These are phyloP conservation scores for Coregonus clupeaformis DNA, from an alignment of 2,113 vertebrate genomes.

Conservation along the genomic window DNA sequence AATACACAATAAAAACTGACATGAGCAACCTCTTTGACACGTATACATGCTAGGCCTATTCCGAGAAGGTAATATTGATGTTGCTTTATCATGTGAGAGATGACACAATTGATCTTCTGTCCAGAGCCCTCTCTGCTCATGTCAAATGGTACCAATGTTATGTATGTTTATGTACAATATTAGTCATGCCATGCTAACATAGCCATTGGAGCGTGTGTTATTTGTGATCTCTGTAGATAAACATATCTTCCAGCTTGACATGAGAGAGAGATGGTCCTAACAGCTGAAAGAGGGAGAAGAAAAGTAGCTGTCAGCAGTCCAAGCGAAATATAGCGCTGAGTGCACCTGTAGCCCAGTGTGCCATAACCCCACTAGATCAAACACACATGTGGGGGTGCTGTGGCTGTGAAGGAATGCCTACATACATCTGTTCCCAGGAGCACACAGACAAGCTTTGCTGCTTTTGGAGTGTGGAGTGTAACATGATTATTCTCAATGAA, in stretches of 20 bases:
- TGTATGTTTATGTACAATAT: too few species aligned
- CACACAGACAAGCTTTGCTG: too few species aligned
- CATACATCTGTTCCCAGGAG: too few species aligned
- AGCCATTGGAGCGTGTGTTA: not conserved
- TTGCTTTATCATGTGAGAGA: too few species aligned
- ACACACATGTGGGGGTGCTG: conserved; percentile 19
- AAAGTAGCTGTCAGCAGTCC: not conserved
- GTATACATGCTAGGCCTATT: too few species aligned
- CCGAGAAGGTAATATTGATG: too few species aligned
- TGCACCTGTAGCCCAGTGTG: not conserved
- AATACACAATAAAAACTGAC: too few species aligned
- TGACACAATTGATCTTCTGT: too few species aligned
- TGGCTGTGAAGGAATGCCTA: conserved; percentile 4
- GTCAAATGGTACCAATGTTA: not conserved
- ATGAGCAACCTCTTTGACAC: not conserved
- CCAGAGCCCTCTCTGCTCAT: not conserved
- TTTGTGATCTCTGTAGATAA: not conserved
- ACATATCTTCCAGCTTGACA: not conserved
- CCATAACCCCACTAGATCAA: conserved; percentile 16
- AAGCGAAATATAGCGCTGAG: not conserved
- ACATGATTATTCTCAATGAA: not conserved
- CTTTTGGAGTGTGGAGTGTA: not conserved
- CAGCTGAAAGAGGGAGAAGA: not conserved
- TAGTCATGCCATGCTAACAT: not conserved
- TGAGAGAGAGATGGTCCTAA: not conserved